Evolutionary conservation across 2,888 invertebrate genomes (phyloP).

Genomic region (Dyspetes luteomarginatus): DNA sequence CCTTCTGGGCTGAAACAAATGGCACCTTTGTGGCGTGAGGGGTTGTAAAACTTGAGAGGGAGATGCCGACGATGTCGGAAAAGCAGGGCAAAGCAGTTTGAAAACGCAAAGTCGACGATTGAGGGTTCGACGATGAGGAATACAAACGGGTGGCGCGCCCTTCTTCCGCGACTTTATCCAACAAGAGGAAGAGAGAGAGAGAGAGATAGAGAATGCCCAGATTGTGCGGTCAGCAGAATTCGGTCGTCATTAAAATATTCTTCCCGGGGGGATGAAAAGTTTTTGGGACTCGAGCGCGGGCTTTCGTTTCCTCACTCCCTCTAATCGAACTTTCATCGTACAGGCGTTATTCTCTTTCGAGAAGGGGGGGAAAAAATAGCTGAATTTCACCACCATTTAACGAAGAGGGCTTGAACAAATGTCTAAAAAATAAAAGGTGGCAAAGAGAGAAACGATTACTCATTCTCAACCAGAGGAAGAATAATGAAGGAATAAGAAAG

Average conservation of each 20-base stretch:
- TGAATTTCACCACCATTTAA: not conserved
- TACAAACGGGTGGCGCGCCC: not conserved
- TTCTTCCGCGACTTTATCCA: not conserved
- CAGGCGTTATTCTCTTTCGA: not conserved
- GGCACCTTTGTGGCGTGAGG: not conserved
- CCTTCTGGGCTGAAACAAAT: conserved; percentile 43
- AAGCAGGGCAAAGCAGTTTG: conserved; percentile 15
- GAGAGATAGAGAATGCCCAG: not conserved
- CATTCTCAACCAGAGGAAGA: not conserved
- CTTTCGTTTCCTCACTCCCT: conserved; percentile 4
- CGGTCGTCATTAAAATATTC: conserved; percentile 41
- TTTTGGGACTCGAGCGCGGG: not conserved
- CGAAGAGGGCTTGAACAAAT: not conserved
- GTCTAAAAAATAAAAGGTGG: not conserved
- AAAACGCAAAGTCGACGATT: not conserved
- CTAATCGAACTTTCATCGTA: conserved; percentile 23
- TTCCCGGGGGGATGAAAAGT: conserved; percentile 1
- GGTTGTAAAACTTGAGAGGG: conserved; percentile 21
- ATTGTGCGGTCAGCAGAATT: conserved; percentile 35
- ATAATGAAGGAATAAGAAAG: not conserved
- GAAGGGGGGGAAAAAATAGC: not conserved
- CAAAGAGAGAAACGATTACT: conserved; percentile 13
- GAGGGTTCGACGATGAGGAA: conserved; percentile 11
- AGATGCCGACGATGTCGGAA: conserved; percentile 7
- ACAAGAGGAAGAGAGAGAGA: not conserved